Evolutionary conservation across 2,888 invertebrate genomes (phyloP).

Genomic region (Agrochola lychnidis): DNA sequence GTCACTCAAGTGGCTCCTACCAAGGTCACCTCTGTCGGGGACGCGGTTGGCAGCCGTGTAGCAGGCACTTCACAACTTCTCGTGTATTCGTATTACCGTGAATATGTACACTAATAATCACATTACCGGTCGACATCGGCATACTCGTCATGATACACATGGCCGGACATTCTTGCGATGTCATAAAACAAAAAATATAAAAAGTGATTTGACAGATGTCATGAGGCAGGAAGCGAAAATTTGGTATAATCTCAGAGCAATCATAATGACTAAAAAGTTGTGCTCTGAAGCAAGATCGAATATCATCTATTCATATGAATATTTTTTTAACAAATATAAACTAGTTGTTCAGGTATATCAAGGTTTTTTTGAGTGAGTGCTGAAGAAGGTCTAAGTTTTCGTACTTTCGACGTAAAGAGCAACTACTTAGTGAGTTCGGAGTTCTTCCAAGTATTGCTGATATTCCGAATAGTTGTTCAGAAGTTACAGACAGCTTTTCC

Average conservation of each 20-base stretch:
- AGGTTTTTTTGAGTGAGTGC: background rate
- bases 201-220: background rate
- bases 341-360: background rate
- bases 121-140: conserved; percentile 2
- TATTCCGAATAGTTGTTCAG: conserved; percentile 46
- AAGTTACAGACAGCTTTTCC: conserved; percentile 43
- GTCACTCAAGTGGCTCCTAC: background rate
- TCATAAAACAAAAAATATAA: conserved; percentile 14
- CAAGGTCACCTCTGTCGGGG: too few relatives aligned
- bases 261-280: background rate
- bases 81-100: conserved; percentile 7
- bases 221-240: background rate
- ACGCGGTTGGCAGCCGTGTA: too few relatives aligned
- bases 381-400: conserved; percentile 1
- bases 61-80: conserved; percentile 1
- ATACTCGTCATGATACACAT: conserved; percentile 20
- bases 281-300: background rate
- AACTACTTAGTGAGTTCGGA: conserved; percentile 48
- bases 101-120: conserved; percentile 31
- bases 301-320: background rate
- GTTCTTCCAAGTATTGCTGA: conserved; percentile 49
- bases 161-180: conserved; percentile 8
- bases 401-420: conserved; percentile 12
- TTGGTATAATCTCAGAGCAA: background rate
- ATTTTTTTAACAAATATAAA: background rate